A percentile compares a stretch with the other conserved stretches of the same genome.
Conservation (phyloP, 2,113 vertebrate species). For the Pionites leucogaster region DNA sequence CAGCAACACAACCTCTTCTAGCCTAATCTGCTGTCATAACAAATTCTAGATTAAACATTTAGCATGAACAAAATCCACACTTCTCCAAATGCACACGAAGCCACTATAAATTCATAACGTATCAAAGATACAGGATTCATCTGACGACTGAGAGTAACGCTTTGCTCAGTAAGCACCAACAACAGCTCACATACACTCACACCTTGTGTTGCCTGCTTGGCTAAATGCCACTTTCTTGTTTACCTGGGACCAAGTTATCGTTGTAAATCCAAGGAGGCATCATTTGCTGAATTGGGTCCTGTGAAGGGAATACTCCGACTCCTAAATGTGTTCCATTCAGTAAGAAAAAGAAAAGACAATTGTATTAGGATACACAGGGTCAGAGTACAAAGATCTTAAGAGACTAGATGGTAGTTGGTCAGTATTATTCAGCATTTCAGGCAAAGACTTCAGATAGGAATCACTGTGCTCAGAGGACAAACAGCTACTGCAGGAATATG, state of each 20-base stretch:
- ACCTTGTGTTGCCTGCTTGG: not conserved
- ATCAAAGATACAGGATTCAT: not conserved
- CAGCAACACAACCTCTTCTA: not conserved
- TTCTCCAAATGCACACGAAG: not conserved
- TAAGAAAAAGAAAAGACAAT: not conserved
- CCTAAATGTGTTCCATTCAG: constrained; percentile 65
- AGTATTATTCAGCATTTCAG: not conserved
- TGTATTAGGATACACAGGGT: not conserved
- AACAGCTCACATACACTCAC: rapidly evolving
- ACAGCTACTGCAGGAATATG: not conserved
- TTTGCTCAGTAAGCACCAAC: not conserved
- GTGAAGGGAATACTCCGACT: constrained; percentile 89
- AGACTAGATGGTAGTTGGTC: not conserved
- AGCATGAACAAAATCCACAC: not conserved
- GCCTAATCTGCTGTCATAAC: not conserved
- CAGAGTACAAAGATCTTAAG: not conserved
- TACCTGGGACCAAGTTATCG: constrained; percentile 94
- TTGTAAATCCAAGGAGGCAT: constrained; percentile 95
- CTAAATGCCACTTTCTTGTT: not conserved
- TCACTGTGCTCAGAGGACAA: constrained; percentile 1
- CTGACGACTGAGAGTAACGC: not conserved
- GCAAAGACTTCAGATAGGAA: constrained; percentile 26
- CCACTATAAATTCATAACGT: not conserved
- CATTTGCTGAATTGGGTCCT: constrained; percentile 90
- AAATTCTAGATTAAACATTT: not conserved